Base-by-base conservation (phyloP, 1,140 invertebrate genomes). In the Pachyrhynchus sulphureomaculatus region DNA sequence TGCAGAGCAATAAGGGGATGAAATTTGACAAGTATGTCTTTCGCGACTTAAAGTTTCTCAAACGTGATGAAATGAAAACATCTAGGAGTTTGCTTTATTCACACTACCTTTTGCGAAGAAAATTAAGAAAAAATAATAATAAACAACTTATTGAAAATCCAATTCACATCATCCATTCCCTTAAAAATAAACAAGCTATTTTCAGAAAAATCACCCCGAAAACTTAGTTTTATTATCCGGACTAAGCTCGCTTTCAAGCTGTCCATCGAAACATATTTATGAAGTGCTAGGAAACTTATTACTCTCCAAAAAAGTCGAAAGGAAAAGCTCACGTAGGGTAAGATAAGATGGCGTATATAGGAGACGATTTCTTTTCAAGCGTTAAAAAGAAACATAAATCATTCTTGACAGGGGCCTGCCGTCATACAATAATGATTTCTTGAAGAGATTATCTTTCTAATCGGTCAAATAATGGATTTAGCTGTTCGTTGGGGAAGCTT, bases 361-460 rank as follows among this genome's bases (percentile, higher is more conserved):
- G 41, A 54, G 51, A 61, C 58, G 48, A 42, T 42, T 54, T 61
- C 58, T 45, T 54, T 61, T 61, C 49, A 47, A 51, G 58, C 58
- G 58, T 53, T 54, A 61, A 61, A 61, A 61, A 53, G 58, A n/a
- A 54, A 48, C 58, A 48, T 61, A 61, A 61, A 61, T 61, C 58
- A 61, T 48, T 54, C 58, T 18, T 61, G 58, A 61, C 58, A 51
- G 58, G 49, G 21, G 26, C 49, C 47, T 21, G 48, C 58, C 58
- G 47, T 53, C 58, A 45, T 61, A 61, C 58, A 61, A 61, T 61
- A 61, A 61, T 61, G 58, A 61, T 61, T 61, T 61, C 58, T 61
- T 36, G 58, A 61, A 41, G 37, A 61, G 48, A 61, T 61, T 61
- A 61, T 61, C 58, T 61, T 51, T 54, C 58, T 61, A 60, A 61